Evolutionary conservation across 2,797 vertebrate genomes (phyloP).

Genomic region (Enteromius viviparus): DNA sequence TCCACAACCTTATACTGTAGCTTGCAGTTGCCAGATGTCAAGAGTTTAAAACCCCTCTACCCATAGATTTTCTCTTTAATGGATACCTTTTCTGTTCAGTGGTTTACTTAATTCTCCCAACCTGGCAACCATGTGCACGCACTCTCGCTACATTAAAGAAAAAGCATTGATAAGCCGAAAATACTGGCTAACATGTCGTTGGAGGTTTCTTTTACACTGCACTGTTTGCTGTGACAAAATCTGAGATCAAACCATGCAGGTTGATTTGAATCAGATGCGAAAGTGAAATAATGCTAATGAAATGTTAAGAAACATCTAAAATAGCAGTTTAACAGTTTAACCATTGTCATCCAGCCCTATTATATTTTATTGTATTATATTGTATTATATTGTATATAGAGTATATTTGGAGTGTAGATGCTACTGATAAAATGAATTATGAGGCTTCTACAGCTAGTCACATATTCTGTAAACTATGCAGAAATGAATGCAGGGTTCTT

Average conservation of each 20-base stretch:
- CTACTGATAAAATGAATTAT: neutral
- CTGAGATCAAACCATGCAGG: neutral
- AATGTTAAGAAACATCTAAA: neutral
- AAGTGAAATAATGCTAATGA: neutral
- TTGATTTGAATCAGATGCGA: neutral
- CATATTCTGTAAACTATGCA: constrained; percentile 64
- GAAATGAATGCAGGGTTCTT: constrained; percentile 61
- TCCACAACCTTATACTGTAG: neutral
- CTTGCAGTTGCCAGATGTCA: neutral
- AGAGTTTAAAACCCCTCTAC: neutral
- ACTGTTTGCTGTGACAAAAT: neutral
- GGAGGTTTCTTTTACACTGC: neutral
- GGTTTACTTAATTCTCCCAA: neutral
- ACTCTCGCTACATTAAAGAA: neutral
- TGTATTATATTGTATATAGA: too few relatives aligned
- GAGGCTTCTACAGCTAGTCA: constrained; percentile 27
- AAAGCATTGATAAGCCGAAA: neutral
- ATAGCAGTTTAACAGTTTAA: neutral
- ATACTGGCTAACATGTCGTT: neutral
- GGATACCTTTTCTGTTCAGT: neutral
- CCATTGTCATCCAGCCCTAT: neutral
- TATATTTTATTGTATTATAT: too few relatives aligned
- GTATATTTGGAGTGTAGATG: too few relatives aligned
- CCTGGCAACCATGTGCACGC: neutral
- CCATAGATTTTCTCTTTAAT: neutral